Evolutionary conservation across 1,140 invertebrate genomes (phyloP).

Genomic region (Drosophila kurseongensis): DNA sequence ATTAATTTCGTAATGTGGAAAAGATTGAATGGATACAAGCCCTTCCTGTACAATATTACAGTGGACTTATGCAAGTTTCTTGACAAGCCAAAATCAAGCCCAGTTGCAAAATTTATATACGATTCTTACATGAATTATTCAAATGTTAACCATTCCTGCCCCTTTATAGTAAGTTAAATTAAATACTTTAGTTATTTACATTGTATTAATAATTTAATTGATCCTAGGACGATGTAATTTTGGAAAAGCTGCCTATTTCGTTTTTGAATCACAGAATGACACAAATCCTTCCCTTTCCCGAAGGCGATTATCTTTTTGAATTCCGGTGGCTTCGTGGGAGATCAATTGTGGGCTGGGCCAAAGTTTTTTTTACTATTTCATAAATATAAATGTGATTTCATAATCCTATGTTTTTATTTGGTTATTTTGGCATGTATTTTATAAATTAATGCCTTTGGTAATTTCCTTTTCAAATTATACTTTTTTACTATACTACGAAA

Average conservation of each 20-base stretch:
- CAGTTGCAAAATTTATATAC: not conserved
- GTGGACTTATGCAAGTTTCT: not conserved
- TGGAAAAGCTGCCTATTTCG: constrained; percentile 10
- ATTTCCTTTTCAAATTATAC: not conserved
- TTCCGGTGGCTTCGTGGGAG: not conserved
- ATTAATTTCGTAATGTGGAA: not conserved
- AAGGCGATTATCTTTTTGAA: constrained; percentile 17
- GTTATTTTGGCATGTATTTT: not conserved
- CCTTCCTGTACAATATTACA: constrained; percentile 1
- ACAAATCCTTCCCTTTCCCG: constrained; percentile 5
- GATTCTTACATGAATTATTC: not conserved
- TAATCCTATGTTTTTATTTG: no score
- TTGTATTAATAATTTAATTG: not conserved
- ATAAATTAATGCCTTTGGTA: not conserved
- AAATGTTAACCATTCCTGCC: not conserved
- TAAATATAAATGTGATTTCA: no score
- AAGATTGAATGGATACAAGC: constrained; percentile 3
- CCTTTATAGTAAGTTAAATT: constrained; percentile 3
- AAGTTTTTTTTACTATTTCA: not conserved
- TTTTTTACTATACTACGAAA: no score
- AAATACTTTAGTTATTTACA: not conserved
- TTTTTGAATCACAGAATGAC: constrained; percentile 4
- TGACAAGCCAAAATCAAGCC: not conserved
- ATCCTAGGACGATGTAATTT: not conserved
- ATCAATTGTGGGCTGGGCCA: not conserved